Base-by-base conservation (phyloP, 2,888 invertebrate species). In the Melanargia galathea region DNA sequence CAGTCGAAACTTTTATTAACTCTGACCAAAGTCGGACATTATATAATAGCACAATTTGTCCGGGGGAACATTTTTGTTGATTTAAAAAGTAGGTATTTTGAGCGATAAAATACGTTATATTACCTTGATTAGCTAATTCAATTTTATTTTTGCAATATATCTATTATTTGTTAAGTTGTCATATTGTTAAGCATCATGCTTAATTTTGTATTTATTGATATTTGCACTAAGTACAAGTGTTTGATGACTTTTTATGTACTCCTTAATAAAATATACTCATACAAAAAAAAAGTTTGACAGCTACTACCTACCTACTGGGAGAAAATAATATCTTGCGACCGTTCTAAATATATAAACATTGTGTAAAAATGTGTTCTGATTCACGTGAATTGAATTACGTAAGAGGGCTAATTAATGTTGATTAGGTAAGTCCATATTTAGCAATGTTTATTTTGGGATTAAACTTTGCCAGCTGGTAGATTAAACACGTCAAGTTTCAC, bases 371-470 rank as follows among this genome's bases (percentile, higher is more conserved):
- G 64, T 62, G 64, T 62, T 61, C 64, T 24, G n/a, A 64, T 77
- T 81, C 75, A 75, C 73, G 77, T 79, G 76, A 82, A 81, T 70
- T 54, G 24, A 51, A 63, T 81, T 78, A 72, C 70, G 73, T 74
- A 79, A 81, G 70, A 54, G 71, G 43, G 63, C 65, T 58, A 58
- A 67, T 66, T 58, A 58, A 67, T 73, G 73, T 73, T 72, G 67
- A 74, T 80, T 75, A 68, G 67, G 69, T 72, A 73, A 73, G 68
- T 75, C 76, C 71, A 73, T 72, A 79, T 78, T 70, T 70, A 60
- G 62, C 62, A 65, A 69, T 63, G 60, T 65, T 66, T 71, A 69
- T 75, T 77, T 71, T 66, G 65, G 65, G 64, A 55, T 72, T 67
- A 72, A 71, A 64, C 58, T 75, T 72, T 64, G 58, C 69, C 70